Base-by-base conservation (phyloP, 2,888 invertebrate genomes). In the Palloptera scutellata region DNA sequence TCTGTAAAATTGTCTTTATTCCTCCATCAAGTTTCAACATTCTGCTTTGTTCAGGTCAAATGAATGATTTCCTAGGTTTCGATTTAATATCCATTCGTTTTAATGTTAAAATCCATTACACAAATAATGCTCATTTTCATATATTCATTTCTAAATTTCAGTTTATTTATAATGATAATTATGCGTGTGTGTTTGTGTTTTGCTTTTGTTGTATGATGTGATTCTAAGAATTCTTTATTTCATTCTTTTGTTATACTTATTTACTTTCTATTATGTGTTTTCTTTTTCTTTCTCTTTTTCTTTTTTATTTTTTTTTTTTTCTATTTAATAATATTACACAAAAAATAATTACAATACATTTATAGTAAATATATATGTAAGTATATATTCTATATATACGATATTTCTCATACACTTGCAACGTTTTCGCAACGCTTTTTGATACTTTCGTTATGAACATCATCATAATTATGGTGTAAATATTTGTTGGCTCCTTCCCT, bases 351-450 rank as follows among this genome's bases (percentile, higher is more conserved):
- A 52, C 54, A 30, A 62, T 62, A 54, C 62, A 62, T 62, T 62
- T 54, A 62, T 62, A 62, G 62, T 62, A 62, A 62, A 62, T 62
- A 54, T 52, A 53, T 62, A 53, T 52, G 62, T 62, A 62, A 53
- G 53, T 62, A 62, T 54, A 54, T 54, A 53, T 53, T 62, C 52
- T 53, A 62, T 62, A 62, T 54, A 54, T 54, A 53, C 42, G 13
- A 51, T 61, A 12, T 48, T 6, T 40, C 17, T 30, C 30, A 30
- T 30, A 30, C 30, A 30, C 30, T 30, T 30, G 2, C n/a, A n/a
- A n/a, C 30, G 30, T 6, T 30, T 30, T 30, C 30, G 30, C 30
- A 30, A 30, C 2, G 30, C 30, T 30, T 30, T 30, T 30, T 30
- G 30, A 30, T 30, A 30, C 30, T 30, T 30, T 30, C n/a, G n/a